A percentile compares a stretch with the other conserved stretches of the same genome.
Evolutionary conservation across 2,797 vertebrate genomes (phyloP).

Genomic region (Eulemur albifrons): DNA sequence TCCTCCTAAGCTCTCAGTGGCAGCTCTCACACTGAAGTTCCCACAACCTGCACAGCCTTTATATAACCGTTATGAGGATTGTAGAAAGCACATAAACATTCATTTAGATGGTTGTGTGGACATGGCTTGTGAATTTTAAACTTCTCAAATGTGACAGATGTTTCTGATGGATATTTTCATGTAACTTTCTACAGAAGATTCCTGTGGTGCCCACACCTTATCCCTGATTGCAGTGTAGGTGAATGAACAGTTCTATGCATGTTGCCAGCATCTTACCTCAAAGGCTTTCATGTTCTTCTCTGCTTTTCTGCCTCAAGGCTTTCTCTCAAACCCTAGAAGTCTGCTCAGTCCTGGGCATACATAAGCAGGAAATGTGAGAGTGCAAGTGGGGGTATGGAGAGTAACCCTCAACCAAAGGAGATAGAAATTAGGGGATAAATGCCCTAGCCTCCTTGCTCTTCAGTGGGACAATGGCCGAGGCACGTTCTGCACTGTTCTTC

Average conservation of each 20-base stretch:
- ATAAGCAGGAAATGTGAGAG: not conserved
- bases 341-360: not conserved
- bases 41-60: not conserved
- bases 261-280: not conserved
- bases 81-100: not conserved
- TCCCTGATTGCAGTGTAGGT: not conserved
- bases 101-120: not conserved
- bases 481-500: not conserved
- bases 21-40: not conserved
- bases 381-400: not conserved
- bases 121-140: slow-evolving; percentile 35
- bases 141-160: slow-evolving; percentile 1
- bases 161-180: slow-evolving; percentile 17
- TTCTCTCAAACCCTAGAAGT: not conserved
- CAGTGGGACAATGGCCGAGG: not conserved
- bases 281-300: not conserved
- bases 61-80: not conserved
- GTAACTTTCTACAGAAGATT: not conserved
- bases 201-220: not conserved
- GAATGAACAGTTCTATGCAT: not conserved
- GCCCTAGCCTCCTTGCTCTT: not conserved
- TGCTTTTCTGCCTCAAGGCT: slow-evolving; percentile 2
- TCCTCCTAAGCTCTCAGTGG: not conserved
- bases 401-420: not conserved
- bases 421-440: not conserved